Percentiles rank a stretch among this genome's conserved stretches.
Conservation (phyloP, 2,113 vertebrate species). For the Notarius quadriscutis region DNA sequence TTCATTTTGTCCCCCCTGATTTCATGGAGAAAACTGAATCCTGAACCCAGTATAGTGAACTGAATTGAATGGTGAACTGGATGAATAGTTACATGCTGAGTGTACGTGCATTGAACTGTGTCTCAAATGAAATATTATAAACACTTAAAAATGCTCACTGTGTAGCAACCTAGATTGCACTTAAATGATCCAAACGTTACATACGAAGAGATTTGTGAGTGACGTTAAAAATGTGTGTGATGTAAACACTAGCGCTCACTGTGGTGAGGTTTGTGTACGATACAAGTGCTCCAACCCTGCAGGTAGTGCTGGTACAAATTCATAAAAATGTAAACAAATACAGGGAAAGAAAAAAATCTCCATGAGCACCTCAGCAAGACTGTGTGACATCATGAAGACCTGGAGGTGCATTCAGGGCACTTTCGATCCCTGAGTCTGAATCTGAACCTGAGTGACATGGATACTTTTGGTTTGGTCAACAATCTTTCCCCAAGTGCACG, state of each 20-base stretch:
- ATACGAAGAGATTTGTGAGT: neutral
- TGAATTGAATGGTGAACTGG: no score
- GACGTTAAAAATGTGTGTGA: neutral
- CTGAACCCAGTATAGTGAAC: no score
- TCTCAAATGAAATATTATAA: neutral
- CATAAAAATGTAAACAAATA: neutral
- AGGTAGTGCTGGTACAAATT: neutral
- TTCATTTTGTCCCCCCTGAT: no score
- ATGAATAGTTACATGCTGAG: no score
- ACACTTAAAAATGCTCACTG: neutral
- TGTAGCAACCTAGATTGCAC: no score
- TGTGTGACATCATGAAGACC: neutral
- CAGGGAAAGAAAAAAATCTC: neutral
- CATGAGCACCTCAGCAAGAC: fast-evolving
- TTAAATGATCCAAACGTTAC: neutral
- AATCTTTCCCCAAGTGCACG: no score
- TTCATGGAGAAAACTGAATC: no score
- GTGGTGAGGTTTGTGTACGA: neutral
- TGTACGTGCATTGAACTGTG: neutral
- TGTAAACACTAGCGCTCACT: neutral
- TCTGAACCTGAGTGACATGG: neutral
- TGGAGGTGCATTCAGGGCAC: neutral
- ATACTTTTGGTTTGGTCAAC: no score
- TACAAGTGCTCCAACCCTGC: neutral
- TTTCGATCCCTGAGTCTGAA: neutral